Evolutionary conservation across 2,888 invertebrate species (phyloP).

Genomic region (Microctonus brassicae): DNA sequence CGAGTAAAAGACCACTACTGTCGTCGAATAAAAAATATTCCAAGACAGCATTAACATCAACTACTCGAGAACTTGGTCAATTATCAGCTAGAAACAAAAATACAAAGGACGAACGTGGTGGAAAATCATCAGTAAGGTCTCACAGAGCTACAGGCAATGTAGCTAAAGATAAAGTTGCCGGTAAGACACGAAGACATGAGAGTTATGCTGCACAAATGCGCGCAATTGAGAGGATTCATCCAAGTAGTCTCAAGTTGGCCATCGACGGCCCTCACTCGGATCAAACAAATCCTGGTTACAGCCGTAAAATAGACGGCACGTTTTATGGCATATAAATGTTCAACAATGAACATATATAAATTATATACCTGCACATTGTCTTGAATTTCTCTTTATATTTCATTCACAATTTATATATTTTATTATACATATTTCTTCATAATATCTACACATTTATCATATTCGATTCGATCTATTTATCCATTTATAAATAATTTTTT

Average conservation of each 20-base stretch:
- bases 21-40: background rate
- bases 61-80: background rate
- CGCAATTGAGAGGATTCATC: slow-evolving; percentile 72
- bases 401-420: background rate
- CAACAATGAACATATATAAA: slow-evolving; percentile 15
- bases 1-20: background rate
- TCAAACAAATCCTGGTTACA: slow-evolving; percentile 85
- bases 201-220: slow-evolving; percentile 35
- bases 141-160: background rate
- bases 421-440: background rate
- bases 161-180: slow-evolving; percentile 36
- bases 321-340: slow-evolving; percentile 60
- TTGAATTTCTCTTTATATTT: too few relatives aligned
- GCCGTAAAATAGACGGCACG: slow-evolving; percentile 79
- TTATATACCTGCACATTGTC: too few relatives aligned
- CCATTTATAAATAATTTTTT: background rate
- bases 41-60: background rate
- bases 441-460: background rate
- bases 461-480: background rate
- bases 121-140: background rate
- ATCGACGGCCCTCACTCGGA: slow-evolving; percentile 86
- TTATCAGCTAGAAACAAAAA: background rate
- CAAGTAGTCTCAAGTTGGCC: slow-evolving; percentile 82
- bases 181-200: slow-evolving; percentile 28
- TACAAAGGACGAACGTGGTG: background rate